Conservation (phyloP, 2,113 vertebrate species). For the Campylomormyrus numenius region DNA sequence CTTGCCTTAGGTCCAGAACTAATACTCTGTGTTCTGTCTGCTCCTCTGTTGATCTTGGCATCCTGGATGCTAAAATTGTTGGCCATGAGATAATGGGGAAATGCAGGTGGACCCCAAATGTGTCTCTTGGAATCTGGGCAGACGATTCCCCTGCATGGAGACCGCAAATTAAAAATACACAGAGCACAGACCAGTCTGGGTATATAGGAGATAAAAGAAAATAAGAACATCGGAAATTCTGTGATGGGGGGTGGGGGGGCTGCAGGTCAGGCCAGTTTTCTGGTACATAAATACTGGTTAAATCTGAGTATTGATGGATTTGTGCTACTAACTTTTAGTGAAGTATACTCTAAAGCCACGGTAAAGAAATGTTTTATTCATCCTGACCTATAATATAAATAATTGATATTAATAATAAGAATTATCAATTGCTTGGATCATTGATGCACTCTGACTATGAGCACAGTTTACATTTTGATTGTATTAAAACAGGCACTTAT, state of each 20-base stretch:
- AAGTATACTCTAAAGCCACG: neutral
- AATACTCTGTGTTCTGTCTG: slow-evolving; percentile 6
- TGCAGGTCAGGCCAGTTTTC: neutral
- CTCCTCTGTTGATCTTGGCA: slow-evolving; percentile 13
- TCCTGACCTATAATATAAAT: neutral
- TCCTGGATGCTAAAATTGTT: neutral
- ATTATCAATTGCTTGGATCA: neutral
- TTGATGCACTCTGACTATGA: neutral
- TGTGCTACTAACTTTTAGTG: neutral
- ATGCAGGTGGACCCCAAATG: slow-evolving; percentile 14
- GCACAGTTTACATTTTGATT: neutral
- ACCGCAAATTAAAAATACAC: slow-evolving; percentile 1
- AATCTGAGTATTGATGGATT: neutral
- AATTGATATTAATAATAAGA: neutral
- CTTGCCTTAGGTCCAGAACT: slow-evolving; percentile 2
- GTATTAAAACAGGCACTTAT: too few species aligned
- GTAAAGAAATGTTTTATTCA: neutral
- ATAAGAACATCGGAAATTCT: neutral
- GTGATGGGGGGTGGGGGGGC: neutral
- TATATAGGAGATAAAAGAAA: neutral
- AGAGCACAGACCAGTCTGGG: neutral
- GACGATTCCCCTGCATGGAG: neutral
- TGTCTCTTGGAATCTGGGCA: neutral
- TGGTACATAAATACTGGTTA: neutral
- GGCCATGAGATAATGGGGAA: slow-evolving; percentile 7